Evolutionary conservation across 1,140 invertebrate genomes (phyloP).

Genomic region (Palaemon carinicauda): DNA sequence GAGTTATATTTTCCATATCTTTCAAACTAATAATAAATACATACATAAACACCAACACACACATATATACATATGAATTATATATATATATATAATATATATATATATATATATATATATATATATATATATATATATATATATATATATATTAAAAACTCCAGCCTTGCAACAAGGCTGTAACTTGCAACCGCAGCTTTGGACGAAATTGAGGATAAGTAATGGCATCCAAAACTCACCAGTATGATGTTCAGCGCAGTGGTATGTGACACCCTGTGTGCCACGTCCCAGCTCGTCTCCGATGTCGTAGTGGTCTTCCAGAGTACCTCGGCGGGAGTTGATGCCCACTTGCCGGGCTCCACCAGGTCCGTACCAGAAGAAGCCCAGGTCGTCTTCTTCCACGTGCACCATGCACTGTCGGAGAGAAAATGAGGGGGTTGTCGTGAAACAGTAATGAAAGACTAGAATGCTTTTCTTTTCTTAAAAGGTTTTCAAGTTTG

Average conservation of each 20-base stretch:
- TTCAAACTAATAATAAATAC: too few relatives aligned
- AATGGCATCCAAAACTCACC: conserved; percentile 64
- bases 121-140: background rate
- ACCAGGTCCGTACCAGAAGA: conserved; percentile 64
- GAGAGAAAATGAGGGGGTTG: background rate
- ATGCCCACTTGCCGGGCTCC: conserved; percentile 71
- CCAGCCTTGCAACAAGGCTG: too few relatives aligned
- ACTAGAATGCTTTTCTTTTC: too few relatives aligned
- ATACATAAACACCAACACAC: too few relatives aligned
- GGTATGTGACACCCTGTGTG: conserved; percentile 87
- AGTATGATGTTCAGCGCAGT: conserved; percentile 82
- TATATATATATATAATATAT: conserved; percentile 32
- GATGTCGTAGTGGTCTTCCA: conserved; percentile 88
- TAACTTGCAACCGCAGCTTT: too few relatives aligned
- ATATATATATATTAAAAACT: too few relatives aligned
- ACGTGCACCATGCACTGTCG: conserved; percentile 82
- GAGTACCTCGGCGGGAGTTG: conserved; percentile 70
- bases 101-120: conserved; percentile 21
- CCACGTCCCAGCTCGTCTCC: conserved; percentile 94
- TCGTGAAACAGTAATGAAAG: too few relatives aligned
- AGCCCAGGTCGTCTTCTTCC: conserved; percentile 81
- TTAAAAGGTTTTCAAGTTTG: too few relatives aligned
- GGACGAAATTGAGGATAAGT: too few relatives aligned
- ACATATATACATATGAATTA: too few relatives aligned
- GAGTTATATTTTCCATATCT: too few relatives aligned